A percentile compares a stretch with the other conserved stretches of the same genome.
These are phyloP conservation scores for Anneissia japonica DNA, from an alignment of 35 echinoderm and acorn worm genomes.

Conservation along the genomic window DNA sequence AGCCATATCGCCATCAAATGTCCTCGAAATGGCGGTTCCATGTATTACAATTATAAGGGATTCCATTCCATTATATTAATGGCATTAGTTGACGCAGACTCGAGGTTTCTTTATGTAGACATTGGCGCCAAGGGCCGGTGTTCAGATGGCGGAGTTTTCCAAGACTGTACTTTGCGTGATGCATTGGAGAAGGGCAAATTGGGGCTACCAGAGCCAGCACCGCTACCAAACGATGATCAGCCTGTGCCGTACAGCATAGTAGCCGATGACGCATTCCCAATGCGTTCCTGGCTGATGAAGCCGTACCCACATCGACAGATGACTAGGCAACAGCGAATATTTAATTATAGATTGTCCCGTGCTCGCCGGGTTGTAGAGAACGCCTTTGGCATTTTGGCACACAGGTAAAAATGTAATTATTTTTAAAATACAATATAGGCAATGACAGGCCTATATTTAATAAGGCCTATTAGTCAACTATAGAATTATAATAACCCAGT, in stretches of 20 bases:
- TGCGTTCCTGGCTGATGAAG: constrained; percentile 27
- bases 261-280: constrained; percentile 21
- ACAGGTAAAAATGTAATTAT: too few relatives aligned
- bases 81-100: constrained; percentile 37
- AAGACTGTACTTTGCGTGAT: not conserved
- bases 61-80: constrained; percentile 15
- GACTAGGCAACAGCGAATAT: constrained; percentile 12
- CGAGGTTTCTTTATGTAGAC: constrained; percentile 32
- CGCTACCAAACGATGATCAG: not conserved
- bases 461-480: too few relatives aligned
- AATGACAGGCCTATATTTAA: too few relatives aligned
- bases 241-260: not conserved
- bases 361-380: constrained; percentile 46
- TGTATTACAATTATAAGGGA: constrained; percentile 32
- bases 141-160: not conserved
- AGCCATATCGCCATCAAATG: constrained; percentile 5
- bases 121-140: not conserved
- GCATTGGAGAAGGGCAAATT: not conserved
- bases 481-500: too few relatives aligned
- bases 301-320: constrained; percentile 16
- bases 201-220: constrained; percentile 17
- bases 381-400: constrained; percentile 54
- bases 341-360: constrained; percentile 46
- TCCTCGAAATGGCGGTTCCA: not conserved
- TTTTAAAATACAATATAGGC: too few relatives aligned